phyloP scores from a whole-genome alignment of 2,113 vertebrate species.

The Zosterops hypoxanthus region DNA sequence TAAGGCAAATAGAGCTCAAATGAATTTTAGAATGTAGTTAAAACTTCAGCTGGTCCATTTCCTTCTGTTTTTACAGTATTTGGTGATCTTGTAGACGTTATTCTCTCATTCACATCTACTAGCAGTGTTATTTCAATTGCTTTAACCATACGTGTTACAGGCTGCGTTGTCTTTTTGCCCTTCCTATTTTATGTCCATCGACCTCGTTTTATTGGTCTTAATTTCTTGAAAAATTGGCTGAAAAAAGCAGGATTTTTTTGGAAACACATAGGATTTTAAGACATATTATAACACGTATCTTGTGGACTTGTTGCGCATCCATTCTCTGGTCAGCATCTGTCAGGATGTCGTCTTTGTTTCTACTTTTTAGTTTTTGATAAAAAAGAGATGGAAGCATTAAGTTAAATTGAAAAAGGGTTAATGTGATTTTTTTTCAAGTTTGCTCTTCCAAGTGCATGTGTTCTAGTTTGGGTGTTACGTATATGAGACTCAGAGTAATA shows the following conservation, averaged over 20 bases:
- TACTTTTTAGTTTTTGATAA: neutral
- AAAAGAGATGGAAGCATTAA: neutral
- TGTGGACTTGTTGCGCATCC: neutral
- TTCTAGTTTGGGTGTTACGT: neutral
- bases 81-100: slow-evolving; percentile 19
- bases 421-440: neutral
- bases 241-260: neutral
- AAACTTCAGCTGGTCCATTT: neutral
- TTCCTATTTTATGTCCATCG: neutral
- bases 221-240: neutral
- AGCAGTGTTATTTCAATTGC: neutral
- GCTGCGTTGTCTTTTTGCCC: neutral
- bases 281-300: neutral
- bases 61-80: slow-evolving; percentile 29
- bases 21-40: neutral
- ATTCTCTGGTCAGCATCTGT: neutral
- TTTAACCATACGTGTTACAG: neutral
- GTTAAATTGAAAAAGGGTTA: neutral
- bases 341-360: neutral
- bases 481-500: neutral
- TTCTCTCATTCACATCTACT: neutral
- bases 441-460: neutral
- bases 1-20: neutral
- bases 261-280: neutral
- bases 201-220: neutral